Evolutionary conservation across 2,888 invertebrate species (phyloP).

Genomic region (Fabriciana adippe): DNA sequence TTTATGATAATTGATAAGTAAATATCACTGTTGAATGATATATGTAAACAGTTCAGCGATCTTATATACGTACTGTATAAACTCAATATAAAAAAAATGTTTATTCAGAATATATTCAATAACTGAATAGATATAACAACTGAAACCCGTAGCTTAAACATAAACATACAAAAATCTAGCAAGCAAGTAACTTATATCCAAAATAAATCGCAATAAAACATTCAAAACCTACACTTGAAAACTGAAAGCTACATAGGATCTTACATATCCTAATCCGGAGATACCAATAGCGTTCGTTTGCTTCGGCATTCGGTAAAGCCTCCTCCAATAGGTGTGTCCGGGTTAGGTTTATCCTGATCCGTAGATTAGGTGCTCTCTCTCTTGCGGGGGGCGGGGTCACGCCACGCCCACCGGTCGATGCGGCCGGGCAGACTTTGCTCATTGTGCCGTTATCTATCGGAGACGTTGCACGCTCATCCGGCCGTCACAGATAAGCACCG

Average conservation of each 20-base stretch:
- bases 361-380: slow-evolving; percentile 75
- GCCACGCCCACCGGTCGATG: slow-evolving; percentile 80
- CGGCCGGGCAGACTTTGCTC: slow-evolving; percentile 53
- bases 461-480: slow-evolving; percentile 75
- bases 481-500: slow-evolving; percentile 68
- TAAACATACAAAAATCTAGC: neutral
- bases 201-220: neutral
- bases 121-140: no score
- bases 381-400: slow-evolving; percentile 71
- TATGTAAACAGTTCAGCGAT: no score
- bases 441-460: slow-evolving; percentile 78
- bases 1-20: neutral
- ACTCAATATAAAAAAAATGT: no score
- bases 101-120: no score
- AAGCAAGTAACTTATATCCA: neutral
- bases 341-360: slow-evolving; percentile 79
- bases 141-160: no score
- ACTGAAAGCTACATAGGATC: slow-evolving; percentile 38
- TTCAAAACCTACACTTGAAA: slow-evolving; percentile 15
- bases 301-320: slow-evolving; percentile 69
- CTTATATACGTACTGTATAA: no score
- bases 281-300: slow-evolving; percentile 74
- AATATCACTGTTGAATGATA: no score
- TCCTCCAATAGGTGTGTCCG: slow-evolving; percentile 70
- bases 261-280: slow-evolving; percentile 70